Evolutionary conservation across 1,140 invertebrate species (phyloP).

Genomic region (Acromyrmex charruanus): DNA sequence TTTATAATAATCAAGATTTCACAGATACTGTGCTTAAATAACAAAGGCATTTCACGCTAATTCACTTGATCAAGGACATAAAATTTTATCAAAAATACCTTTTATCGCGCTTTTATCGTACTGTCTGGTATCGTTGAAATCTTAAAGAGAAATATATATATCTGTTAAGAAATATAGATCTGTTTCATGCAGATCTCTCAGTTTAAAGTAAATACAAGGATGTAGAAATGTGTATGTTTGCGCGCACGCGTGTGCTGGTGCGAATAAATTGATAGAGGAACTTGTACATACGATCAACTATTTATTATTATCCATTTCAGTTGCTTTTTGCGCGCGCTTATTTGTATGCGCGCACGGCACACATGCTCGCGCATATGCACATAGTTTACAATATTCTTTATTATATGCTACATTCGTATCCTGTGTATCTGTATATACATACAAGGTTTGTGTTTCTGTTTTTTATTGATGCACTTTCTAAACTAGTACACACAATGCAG

Average conservation of each 20-base stretch:
- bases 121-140: constrained; percentile 81
- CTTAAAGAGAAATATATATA: constrained; percentile 82
- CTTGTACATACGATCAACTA: constrained; percentile 68
- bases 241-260: constrained; percentile 6
- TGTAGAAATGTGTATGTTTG: constrained; percentile 65
- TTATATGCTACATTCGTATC: constrained; percentile 46
- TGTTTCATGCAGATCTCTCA: constrained; percentile 76
- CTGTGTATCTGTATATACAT: too few relatives aligned
- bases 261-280: constrained; percentile 72
- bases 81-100: constrained; percentile 66
- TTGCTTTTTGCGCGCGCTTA: constrained; percentile 58
- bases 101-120: constrained; percentile 77
- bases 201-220: constrained; percentile 64
- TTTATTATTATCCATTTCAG: constrained; percentile 64
- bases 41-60: constrained; percentile 36
- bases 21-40: constrained; percentile 47
- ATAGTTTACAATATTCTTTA: constrained; percentile 23
- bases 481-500: too few relatives aligned
- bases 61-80: constrained; percentile 4
- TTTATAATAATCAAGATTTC: constrained; percentile 52
- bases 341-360: neutral
- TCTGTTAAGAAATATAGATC: constrained; percentile 76
- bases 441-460: too few relatives aligned
- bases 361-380: neutral
- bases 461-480: too few relatives aligned